Conservation (phyloP, 2,888 invertebrate species). For the Steinernema scapterisci region DNA sequence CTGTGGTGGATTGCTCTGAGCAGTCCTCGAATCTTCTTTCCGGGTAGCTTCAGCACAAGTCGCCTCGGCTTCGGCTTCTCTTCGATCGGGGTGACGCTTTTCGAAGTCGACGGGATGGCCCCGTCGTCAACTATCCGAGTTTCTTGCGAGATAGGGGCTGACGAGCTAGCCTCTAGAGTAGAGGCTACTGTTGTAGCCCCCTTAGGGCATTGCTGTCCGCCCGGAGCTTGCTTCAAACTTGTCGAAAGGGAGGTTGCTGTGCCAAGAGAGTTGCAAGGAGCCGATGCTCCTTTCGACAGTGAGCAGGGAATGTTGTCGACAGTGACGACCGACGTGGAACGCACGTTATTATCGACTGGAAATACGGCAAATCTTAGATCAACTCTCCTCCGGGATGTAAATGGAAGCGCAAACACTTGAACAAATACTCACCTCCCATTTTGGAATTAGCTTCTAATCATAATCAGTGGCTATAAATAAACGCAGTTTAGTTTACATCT, state of each 20-base stretch:
- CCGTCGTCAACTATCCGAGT: constrained; percentile 29
- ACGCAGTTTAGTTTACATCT: constrained; percentile 7
- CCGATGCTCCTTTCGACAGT: constrained; percentile 23
- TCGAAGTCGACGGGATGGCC: constrained; percentile 17
- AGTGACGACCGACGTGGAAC: constrained; percentile 27
- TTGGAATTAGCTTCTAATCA: constrained; percentile 24
- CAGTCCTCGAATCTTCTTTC: background rate
- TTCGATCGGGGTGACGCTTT: background rate
- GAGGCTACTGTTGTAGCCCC: constrained; percentile 20
- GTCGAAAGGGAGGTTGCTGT: constrained; percentile 12
- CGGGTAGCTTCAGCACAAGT: background rate
- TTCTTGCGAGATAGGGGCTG: background rate
- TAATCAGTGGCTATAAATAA: constrained; percentile 30
- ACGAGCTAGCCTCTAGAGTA: constrained; percentile 21
- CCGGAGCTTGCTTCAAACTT: constrained; percentile 8
- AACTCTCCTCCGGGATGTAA: background rate
- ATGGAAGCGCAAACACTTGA: background rate
- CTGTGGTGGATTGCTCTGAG: constrained; percentile 1
- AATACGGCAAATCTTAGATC: background rate
- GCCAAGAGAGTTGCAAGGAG: background rate
- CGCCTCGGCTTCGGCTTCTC: constrained; percentile 10
- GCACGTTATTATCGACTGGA: constrained; percentile 28
- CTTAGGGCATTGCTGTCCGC: constrained; percentile 25
- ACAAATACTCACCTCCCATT: constrained; percentile 29
- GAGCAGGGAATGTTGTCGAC: constrained; percentile 32